Base-by-base conservation (phyloP, 1,140 invertebrate species). In the Nebria ingens region DNA sequence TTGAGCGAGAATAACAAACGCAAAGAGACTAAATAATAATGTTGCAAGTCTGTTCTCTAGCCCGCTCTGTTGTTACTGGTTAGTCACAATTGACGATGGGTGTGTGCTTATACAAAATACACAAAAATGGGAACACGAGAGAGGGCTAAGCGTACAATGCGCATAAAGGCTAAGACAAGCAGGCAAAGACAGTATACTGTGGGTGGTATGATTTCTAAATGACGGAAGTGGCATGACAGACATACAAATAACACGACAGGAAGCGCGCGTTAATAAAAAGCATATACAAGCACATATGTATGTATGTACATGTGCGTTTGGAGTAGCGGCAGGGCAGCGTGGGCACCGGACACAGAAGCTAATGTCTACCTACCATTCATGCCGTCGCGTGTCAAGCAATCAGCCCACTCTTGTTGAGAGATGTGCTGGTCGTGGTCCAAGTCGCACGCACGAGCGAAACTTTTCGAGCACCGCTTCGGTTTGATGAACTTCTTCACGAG, bases 391-490 rank as follows among this genome's bases (percentile, higher is more conserved):
- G 85, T 78, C 11, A 94, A 75, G 68, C 92, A 95, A 21, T 81
- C 78, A 13, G 79, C 79, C 92, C 91, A 95, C 72, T 95, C 92
- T 53, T 83, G 77, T 19, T 78, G 76, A 3, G 86, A 82, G 25
- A 94, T 82, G 57, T 78, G 81, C 15, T 81, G 79, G 73, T 96
- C 87, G 34, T 76, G 75, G 70, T 93, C 83, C 25, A 82, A 73
- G 71, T 96, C 92, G 72, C 93, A 96, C 58, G 83, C 82, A 53
- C 84, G 81, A 1, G 88, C 82, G 74, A 95, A 96, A n/a, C 81
- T 84, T 60, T 87, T 84, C 52, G 91, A 89, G 72, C 93, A 96
- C 57, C 86, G 80, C 68, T 86, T 86, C 9, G 93, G 93, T 61
- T 87, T 86, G 17, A 95, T 86, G 19, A 87, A 83, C 71, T 90